These are phyloP conservation scores for Diploptera punctata DNA, from an alignment of 2,888 invertebrate genomes.

Conservation along the genomic window DNA sequence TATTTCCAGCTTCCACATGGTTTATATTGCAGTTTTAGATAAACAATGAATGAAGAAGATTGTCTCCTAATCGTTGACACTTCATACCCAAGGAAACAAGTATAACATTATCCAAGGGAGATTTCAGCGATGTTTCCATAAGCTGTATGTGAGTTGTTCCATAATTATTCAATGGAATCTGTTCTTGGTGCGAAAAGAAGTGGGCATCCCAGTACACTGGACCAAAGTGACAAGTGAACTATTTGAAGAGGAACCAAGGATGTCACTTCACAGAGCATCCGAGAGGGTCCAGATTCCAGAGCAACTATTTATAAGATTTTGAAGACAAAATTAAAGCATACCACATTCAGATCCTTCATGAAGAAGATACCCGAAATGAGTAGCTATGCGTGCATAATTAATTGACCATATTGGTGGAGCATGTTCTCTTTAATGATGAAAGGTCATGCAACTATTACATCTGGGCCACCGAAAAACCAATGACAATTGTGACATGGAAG, in stretches of 20 bases:
- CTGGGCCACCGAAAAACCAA: neutral
- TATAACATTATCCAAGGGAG: no score
- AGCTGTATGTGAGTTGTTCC: neutral
- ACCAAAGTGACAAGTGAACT: neutral
- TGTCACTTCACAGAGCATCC: no score
- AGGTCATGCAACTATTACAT: conserved; percentile 13
- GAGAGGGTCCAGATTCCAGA: no score
- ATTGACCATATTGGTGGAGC: conserved; percentile 1
- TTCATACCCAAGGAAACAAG: no score
- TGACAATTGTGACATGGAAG: neutral
- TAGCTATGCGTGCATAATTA: no score
- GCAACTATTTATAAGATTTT: neutral
- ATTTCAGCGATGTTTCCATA: no score
- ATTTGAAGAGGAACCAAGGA: neutral
- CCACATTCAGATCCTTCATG: neutral
- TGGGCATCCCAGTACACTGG: neutral
- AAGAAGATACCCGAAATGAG: conserved; percentile 2
- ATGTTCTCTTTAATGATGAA: conserved; percentile 5
- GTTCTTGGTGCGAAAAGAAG: conserved; percentile 3
- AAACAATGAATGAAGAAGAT: no score
- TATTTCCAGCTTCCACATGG: no score
- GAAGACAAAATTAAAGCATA: neutral
- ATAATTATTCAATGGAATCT: neutral
- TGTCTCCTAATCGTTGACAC: no score
- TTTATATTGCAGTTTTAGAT: no score